Base-by-base conservation (phyloP, 2,888 invertebrate species). In the Nineta flava region DNA sequence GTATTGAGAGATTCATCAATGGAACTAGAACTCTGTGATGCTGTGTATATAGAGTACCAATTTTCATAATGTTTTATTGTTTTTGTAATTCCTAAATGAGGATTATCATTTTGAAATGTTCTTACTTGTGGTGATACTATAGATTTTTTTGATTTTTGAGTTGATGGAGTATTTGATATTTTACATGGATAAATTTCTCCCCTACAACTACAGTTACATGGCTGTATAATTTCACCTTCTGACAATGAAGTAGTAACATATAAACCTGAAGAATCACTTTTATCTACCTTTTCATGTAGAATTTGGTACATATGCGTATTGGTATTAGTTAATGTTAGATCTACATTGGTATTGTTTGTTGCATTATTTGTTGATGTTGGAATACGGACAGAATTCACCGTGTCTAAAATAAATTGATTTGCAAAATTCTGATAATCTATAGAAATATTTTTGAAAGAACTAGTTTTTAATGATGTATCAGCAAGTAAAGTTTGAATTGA, bases 181-280 rank as follows among this genome's bases (percentile, higher is more conserved):
- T 9, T 16, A 13, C 60, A 61, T 2, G 51, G 42, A 52, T 60
- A 61, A 15, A 64, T 53, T 54, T 65, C 65, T 4, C 65, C 65
- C 1, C 55, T 56, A 31, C 52, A 46, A 35, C 45, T 51, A 43
- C 55, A 55, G n/a, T 49, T 49, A 32, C 55, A 56, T 5, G 53
- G 49, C 17, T 49, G 42, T 32, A 44, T 51, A 9, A 55, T 40
- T 48, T 56, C 56, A 9, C 56, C 56, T 41, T 56, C 56, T n/a
- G 54, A 54, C 43, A 51, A 46, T 19, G 49, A 45, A 40, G 34
- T 43, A 19, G 38, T 34, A 15, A 47, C 47, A 9, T 40, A 40
- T 42, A 12, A 15, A 13, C 46, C 45, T 16, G 46, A 45, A 35
- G 47, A 31, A 34, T 46, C 16, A n/a, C n/a, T 16, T 1, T 9